These are phyloP conservation scores for Hetaerina titia DNA, from an alignment of 2,888 invertebrate genomes.

Conservation along the genomic window DNA sequence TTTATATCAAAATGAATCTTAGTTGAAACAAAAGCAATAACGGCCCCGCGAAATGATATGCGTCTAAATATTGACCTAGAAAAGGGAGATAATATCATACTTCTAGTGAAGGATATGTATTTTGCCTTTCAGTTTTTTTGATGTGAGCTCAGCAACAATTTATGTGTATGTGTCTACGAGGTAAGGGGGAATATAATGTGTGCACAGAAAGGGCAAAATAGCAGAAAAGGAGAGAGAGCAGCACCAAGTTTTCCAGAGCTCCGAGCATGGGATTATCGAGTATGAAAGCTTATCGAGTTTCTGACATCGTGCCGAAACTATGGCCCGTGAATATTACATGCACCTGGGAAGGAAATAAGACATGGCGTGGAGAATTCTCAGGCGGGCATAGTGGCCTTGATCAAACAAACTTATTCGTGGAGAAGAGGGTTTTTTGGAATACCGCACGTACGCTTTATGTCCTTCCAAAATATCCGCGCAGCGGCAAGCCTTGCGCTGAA, in stretches of 20 bases:
- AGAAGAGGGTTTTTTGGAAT: not conserved
- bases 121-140: not conserved
- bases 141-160: not conserved
- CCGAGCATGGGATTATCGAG: not conserved
- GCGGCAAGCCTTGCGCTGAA: not conserved
- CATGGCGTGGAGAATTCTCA: not conserved
- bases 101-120: not conserved
- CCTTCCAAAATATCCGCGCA: not conserved
- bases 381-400: not conserved
- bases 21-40: not conserved
- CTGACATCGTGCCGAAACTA: not conserved
- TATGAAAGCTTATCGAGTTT: constrained; percentile 15
- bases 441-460: not conserved
- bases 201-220: not conserved
- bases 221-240: not conserved
- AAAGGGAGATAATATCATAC: constrained; percentile 27
- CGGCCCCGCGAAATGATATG: not conserved
- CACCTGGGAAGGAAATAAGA: not conserved
- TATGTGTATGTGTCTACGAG: not conserved
- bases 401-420: not conserved
- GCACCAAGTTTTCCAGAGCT: not conserved
- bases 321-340: constrained; percentile 35
- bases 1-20: not conserved
- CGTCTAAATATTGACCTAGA: not conserved
- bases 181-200: not conserved